These are phyloP conservation scores for Oreotrochilus melanogaster DNA, from an alignment of 2,113 vertebrate genomes.

Conservation along the genomic window DNA sequence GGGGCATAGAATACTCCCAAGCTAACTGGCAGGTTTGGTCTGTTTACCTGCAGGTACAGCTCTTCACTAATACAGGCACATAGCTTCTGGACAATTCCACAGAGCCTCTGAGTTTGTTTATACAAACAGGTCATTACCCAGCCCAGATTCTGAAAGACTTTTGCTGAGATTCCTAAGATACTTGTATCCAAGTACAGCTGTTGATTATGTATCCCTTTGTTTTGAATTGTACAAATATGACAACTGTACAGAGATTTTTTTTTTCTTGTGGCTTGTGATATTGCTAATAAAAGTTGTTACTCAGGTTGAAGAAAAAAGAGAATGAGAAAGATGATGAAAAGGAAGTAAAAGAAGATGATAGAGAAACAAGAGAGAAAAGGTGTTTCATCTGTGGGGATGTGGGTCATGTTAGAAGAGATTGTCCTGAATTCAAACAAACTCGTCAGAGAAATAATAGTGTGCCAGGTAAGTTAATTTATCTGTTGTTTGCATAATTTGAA, in stretches of 20 bases:
- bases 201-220: background rate
- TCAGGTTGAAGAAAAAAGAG: slow-evolving; percentile 96
- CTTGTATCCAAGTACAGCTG: background rate
- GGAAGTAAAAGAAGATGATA: slow-evolving; percentile 90
- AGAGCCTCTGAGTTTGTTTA: background rate
- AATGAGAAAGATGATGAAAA: slow-evolving; percentile 93
- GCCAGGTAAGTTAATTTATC: slow-evolving; percentile 71
- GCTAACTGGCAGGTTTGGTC: background rate
- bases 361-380: slow-evolving; percentile 91
- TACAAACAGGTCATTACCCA: background rate
- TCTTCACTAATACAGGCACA: background rate
- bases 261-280: slow-evolving; percentile 23
- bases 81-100: background rate
- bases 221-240: background rate
- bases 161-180: background rate
- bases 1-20: background rate
- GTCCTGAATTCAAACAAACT: slow-evolving; percentile 92
- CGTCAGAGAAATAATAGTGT: slow-evolving; percentile 86
- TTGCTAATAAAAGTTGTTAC: slow-evolving; percentile 44
- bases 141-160: background rate
- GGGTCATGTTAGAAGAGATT: slow-evolving; percentile 94
- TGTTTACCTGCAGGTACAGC: background rate
- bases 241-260: background rate
- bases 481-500: background rate
- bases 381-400: slow-evolving; percentile 97